Conservation (phyloP, 2,797 vertebrate genomes). For the Tokudaia tokunoshimensis region DNA sequence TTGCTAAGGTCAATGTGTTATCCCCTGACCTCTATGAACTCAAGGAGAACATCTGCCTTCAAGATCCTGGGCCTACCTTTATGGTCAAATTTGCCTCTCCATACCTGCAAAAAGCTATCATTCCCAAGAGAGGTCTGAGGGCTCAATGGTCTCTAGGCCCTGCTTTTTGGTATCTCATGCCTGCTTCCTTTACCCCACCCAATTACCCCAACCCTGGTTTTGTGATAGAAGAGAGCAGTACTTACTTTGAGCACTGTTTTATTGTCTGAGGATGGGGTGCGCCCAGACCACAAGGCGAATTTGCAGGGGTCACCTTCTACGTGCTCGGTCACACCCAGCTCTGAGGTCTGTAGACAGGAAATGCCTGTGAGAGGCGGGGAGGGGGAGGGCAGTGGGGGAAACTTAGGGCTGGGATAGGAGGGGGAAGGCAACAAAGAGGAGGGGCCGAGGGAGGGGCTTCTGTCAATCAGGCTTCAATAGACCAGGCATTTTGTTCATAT, state of each 20-base stretch:
- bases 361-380: conserved; percentile 85
- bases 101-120: background rate
- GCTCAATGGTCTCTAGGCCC: background rate
- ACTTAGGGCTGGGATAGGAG: conserved; percentile 82
- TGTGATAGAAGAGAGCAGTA: conserved; percentile 1
- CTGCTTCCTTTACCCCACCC: background rate
- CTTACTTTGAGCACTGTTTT: conserved; percentile 97
- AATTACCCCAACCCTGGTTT: background rate
- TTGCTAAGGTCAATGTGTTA: background rate
- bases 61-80: background rate
- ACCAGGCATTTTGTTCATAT: conserved; percentile 67
- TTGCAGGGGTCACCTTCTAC: conserved; percentile 99
- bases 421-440: conserved; percentile 80
- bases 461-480: conserved; percentile 81
- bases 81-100: background rate
- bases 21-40: background rate
- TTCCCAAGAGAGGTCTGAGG: background rate
- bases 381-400: conserved; percentile 83
- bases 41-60: background rate
- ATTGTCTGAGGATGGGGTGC: conserved; percentile 98
- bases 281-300: conserved; percentile 98
- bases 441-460: conserved; percentile 81
- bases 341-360: conserved; percentile 94
- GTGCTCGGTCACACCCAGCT: conserved; percentile 98
- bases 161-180: background rate